Evolutionary conservation across 1,140 invertebrate species (phyloP).

Genomic region (Trichonephila clavata): DNA sequence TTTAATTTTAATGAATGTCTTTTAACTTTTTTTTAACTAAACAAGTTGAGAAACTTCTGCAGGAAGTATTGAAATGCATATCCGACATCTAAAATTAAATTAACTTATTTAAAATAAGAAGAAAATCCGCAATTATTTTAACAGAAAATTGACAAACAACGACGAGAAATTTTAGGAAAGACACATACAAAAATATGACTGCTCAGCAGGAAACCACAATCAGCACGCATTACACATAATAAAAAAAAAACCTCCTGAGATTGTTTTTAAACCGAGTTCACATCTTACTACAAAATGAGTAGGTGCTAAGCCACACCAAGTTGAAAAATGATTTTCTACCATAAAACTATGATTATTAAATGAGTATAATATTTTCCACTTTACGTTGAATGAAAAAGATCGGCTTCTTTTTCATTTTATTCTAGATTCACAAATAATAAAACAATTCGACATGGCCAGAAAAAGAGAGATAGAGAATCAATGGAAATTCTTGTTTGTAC

Average conservation of each 20-base stretch:
- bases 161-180: slow-evolving; percentile 32
- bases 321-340: slow-evolving; percentile 30
- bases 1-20: neutral
- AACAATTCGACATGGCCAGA: neutral
- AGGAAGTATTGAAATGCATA: neutral
- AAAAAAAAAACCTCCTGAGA: slow-evolving; percentile 63
- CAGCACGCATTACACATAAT: slow-evolving; percentile 19
- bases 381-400: neutral
- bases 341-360: slow-evolving; percentile 18
- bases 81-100: neutral
- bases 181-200: slow-evolving; percentile 47
- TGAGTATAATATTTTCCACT: slow-evolving; percentile 3
- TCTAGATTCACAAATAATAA: slow-evolving; percentile 36
- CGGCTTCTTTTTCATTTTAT: neutral
- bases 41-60: slow-evolving; percentile 9
- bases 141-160: slow-evolving; percentile 6
- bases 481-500: slow-evolving; percentile 54
- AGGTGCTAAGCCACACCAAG: slow-evolving; percentile 21
- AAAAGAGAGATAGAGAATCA: neutral
- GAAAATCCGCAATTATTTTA: slow-evolving; percentile 23
- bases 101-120: neutral
- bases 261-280: slow-evolving; percentile 64
- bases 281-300: slow-evolving; percentile 45
- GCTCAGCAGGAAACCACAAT: slow-evolving; percentile 46
- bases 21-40: neutral